These are phyloP conservation scores for Acheta domesticus DNA, from an alignment of 2,888 invertebrate genomes.

Conservation along the genomic window DNA sequence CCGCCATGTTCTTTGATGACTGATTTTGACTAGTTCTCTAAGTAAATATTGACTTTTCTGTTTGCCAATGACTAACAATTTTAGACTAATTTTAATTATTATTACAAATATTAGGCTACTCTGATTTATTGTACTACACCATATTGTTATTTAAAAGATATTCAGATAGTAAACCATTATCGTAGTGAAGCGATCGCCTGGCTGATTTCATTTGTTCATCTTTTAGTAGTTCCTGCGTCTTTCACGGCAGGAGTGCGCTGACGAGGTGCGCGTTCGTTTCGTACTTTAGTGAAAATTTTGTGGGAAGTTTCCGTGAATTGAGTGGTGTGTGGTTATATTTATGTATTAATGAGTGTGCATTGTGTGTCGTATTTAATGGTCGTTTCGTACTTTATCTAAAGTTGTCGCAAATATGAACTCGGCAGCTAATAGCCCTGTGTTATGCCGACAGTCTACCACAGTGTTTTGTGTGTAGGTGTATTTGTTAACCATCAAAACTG, in stretches of 20 bases:
- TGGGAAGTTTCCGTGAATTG: background rate
- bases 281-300: background rate
- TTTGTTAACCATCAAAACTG: too few relatives aligned
- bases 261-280: background rate
- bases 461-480: background rate
- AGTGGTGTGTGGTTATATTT: background rate
- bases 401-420: too few relatives aligned
- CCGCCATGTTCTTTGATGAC: constrained; percentile 27
- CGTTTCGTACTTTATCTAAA: too few relatives aligned
- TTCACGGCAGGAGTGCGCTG: background rate
- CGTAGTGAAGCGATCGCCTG: background rate
- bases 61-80: too few relatives aligned
- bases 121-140: too few relatives aligned
- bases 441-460: background rate
- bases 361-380: too few relatives aligned
- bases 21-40: background rate
- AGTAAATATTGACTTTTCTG: too few relatives aligned
- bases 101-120: rapidly evolving
- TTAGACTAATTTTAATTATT: too few relatives aligned
- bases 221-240: background rate
- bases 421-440: background rate
- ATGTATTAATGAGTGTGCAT: too few relatives aligned
- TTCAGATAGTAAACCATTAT: too few relatives aligned
- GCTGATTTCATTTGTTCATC: background rate
- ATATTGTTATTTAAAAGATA: too few relatives aligned